Percentiles rank a stretch among this genome's conserved stretches.
Conservation (phyloP, 2,888 invertebrate genomes). For the Stenodema calcarata region DNA sequence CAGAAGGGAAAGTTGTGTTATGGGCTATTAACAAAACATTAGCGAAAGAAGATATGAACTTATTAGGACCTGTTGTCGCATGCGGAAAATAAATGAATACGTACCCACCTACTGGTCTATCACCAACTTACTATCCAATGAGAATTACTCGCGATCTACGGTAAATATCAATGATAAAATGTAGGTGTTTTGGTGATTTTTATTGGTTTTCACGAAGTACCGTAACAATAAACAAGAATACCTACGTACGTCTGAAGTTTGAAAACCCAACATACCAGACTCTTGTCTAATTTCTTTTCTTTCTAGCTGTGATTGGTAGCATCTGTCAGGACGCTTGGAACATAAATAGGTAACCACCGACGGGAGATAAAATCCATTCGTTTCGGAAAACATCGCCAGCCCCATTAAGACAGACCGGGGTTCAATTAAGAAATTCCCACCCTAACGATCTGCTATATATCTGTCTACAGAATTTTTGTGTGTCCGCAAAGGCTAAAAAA, state of each 20-base stretch:
- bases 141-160: too few species aligned
- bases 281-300: too few species aligned
- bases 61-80: not conserved
- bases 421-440: not conserved
- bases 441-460: not conserved
- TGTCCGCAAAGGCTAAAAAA: not conserved
- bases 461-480: not conserved
- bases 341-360: not conserved
- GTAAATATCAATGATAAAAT: not conserved
- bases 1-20: not conserved
- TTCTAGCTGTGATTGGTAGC: not conserved
- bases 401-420: not conserved
- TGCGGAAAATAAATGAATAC: not conserved
- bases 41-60: not conserved
- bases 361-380: not conserved
- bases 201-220: too few species aligned
- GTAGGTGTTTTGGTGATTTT: too few species aligned
- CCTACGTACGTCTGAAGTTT: too few species aligned
- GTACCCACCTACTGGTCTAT: not conserved
- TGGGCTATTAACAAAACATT: constrained; percentile 5
- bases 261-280: too few species aligned
- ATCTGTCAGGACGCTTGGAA: not conserved
- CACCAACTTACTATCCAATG: too few species aligned
- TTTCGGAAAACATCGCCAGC: not conserved
- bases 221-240: too few species aligned